Evolutionary conservation across 2,113 vertebrate genomes (phyloP).

Genomic region (Zapus hudsonius): DNA sequence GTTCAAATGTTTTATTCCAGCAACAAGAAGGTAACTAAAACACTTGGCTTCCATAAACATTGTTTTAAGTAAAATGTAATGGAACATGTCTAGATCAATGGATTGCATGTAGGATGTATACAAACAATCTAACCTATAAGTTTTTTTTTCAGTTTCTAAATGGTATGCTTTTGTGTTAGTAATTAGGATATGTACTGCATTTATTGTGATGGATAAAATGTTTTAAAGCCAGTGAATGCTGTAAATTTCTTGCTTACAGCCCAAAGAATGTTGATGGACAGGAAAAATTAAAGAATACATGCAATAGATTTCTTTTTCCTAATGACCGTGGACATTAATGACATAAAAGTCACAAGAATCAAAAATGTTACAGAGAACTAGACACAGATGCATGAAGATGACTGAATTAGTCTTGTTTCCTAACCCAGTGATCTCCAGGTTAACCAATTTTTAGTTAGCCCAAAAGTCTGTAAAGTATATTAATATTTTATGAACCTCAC

Average conservation of each 20-base stretch:
- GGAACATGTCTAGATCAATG: not conserved
- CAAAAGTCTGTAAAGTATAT: not conserved
- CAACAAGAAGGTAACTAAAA: too few relatives aligned
- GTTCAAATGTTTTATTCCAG: too few relatives aligned
- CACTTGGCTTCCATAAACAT: not conserved
- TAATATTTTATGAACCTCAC: not conserved
- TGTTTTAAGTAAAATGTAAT: not conserved
- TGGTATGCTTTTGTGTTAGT: not conserved
- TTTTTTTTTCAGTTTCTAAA: not conserved
- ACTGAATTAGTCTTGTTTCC: not conserved
- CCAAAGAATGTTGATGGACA: not conserved
- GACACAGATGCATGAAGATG: not conserved
- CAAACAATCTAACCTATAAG: not conserved
- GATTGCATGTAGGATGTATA: not conserved
- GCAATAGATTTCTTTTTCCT: not conserved
- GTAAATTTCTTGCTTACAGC: not conserved
- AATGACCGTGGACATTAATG: not conserved
- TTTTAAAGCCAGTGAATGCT: not conserved
- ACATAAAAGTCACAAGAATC: not conserved
- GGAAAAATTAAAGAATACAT: not conserved
- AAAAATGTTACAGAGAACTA: accelerated
- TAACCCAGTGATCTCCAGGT: not conserved
- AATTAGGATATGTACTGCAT: not conserved
- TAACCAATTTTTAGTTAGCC: not conserved
- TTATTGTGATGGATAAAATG: not conserved